Base-by-base conservation (phyloP, 2,113 vertebrate species). In the Xenus cinereus region DNA sequence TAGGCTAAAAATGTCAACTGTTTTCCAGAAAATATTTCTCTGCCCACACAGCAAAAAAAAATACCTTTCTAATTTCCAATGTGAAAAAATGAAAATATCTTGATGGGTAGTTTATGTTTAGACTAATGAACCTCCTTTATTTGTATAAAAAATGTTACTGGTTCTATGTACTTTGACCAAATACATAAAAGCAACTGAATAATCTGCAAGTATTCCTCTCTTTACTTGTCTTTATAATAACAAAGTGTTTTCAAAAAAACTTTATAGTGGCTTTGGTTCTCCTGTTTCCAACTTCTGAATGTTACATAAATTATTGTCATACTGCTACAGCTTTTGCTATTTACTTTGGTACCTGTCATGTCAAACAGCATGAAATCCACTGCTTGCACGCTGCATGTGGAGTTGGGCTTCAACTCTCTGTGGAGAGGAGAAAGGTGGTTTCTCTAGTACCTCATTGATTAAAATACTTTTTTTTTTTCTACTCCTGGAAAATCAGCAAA, bases 371-470 rank as follows among this genome's bases (percentile, higher is more conserved):
- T 20, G 46, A 50, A 76, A 54, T 33, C 20, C 17, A 9, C 30
- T 64, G 32, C 12, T 54, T 62, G 23, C 4, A 4, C 26, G 27
- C 26, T 4, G 3, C 22, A 7, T 0, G 2, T 37, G 23, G 14
- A 39, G 8, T 4, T 60, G 68, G 39, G 26, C 12, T 75, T 53
- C 12, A 26, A 1, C 0, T 51, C 23, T 56, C 57, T 39, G 27
- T 71, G 45, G 33, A 68, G 27, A 73, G 32, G 39, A 74, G 48
- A 23, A 80, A 8, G 4, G 9, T 33, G 14, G 24, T 14, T 76
- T 77, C 24, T 67, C 17, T 19, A 14, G 24, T 39, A 28, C 19
- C 12, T 72, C 32, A 6, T n/a, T n/a, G 23, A 48, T 43, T 22
- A 43, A 88, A 75, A 64, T 39, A 46, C 6, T 27, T 39, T 18